Percentiles rank a stretch among this genome's conserved stretches.
Evolutionary conservation across 2,113 vertebrate species (phyloP).

Genomic region (Naja naja): DNA sequence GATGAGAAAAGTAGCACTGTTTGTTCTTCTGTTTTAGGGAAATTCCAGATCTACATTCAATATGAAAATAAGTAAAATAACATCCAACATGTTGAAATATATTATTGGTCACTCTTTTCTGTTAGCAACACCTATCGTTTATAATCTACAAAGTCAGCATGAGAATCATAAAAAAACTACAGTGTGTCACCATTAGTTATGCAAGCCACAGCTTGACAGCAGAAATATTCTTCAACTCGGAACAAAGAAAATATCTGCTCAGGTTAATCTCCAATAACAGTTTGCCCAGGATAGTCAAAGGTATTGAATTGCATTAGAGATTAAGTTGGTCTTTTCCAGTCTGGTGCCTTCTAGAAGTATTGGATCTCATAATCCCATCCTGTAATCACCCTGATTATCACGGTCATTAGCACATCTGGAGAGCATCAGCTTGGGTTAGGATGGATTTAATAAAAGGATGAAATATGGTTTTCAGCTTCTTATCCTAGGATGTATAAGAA

Average conservation of each 20-base stretch:
- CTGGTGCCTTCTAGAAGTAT: not conserved
- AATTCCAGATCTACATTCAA: not conserved
- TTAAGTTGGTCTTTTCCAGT: not conserved
- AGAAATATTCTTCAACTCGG: not conserved
- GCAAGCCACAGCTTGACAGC: not conserved
- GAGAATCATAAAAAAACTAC: not conserved
- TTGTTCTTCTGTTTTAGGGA: not conserved
- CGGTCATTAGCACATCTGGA: not conserved
- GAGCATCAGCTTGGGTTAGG: not conserved
- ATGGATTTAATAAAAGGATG: not conserved
- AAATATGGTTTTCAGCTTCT: not conserved
- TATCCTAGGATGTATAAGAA: not conserved
- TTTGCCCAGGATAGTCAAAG: not conserved
- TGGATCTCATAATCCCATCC: not conserved
- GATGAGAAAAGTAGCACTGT: not conserved
- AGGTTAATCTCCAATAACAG: not conserved
- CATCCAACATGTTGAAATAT: not conserved
- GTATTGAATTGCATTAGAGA: not conserved
- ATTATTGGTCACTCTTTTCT: not conserved
- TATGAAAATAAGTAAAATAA: not conserved
- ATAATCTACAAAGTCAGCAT: not conserved
- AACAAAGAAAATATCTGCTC: not conserved
- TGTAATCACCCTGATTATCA: not conserved
- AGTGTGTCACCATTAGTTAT: not conserved
- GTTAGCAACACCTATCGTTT: not conserved